Evolutionary conservation across 2,888 invertebrate genomes (phyloP), one percentile per base, ranked within the genome.

Genomic region (Metallyticus violacea): DNA sequence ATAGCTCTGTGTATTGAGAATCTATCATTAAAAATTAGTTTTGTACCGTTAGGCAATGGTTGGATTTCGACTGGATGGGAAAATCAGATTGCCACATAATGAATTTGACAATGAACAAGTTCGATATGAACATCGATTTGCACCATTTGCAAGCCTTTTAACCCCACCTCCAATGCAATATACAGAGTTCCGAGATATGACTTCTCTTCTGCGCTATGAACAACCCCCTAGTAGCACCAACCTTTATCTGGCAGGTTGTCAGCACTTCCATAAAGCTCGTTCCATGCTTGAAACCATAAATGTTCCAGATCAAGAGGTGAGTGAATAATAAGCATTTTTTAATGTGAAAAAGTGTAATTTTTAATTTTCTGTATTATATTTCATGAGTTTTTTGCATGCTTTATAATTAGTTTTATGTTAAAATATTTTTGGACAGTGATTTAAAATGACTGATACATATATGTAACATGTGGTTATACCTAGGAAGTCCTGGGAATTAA

Each of bases 21-120:
- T n/a, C n/a, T n/a, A n/a, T n/a, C n/a, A n/a, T n/a, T n/a, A n/a
- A n/a, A 15, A 15, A 1, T 62, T 62, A 15, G 15, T 62, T 15
- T 15, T 62, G 15, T 6, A 62, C 22, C 15, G n/a, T 82, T 92
- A 97, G 96, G 98, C 98, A n/a, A 93, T 98, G 90, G 95, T 97
- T 85, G 99, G 97, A 1, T 96, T 99, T 90, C 95, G 96, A 89
- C 94, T 97, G 91, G 97, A 98, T 91, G 96, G 96, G 86, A 97
- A 97, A 91, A 94, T 99, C 89, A 91, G 91, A 78, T 94, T 96
- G 91, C 98, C 98, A 0, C 95, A 96, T 90, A 95, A 96, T 6
- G 96, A 97, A 91, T 99, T 98, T 92, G 98, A 99, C 92, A 97
- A 95, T 90, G 98, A 99, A 91, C 96, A 97, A 90, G 98, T 99